Base-by-base conservation (phyloP, 64 coral and sea anemone genomes). In the Dendronephthya gigantea region DNA sequence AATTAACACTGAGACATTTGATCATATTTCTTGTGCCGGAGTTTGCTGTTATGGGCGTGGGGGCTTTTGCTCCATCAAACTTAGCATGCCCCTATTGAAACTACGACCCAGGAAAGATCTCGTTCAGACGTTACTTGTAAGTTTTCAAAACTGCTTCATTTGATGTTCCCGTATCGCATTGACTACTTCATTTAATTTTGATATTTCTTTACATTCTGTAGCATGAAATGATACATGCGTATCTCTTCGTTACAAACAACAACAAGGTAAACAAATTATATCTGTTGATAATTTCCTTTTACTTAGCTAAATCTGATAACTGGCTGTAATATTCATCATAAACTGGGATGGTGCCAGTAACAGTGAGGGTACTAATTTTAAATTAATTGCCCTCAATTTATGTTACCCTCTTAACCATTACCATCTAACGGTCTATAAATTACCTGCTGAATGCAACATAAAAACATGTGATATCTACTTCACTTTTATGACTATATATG, bases 161-260 rank as follows among this genome's bases (percentile, higher is more conserved):
- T 19, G 47, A 7, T 39, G 45, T 43, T 40, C 40, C 10, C 82
- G 1, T 14, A 83, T 33, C 14, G 27, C n/a, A n/a, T n/a, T n/a
- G n/a, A n/a, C n/a, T n/a, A 40, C 43, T 13, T 15, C 28, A 62
- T 39, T 23, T 40, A 56, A 31, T 15, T 83, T 1, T 40, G 41
- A 72, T 68, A n/a, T 58, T 58, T 49, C 52, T 69, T 34, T 58
- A 22, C 28, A 34, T 62, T 82, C 88, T 90, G 14, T 82, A 98
- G 95, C 94, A 97, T 85, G 94, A 97, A 55, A 97, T 97, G 94
- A 97, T 97, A 39, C 94, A 97, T 88, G 94, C 94, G 32, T 89
- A 93, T 34, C 81, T 97, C 40, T 97, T 97, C 93, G 94, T 97
- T 40, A 97, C 94, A 35, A 76, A 97, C 39, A 97, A 97, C 39